A percentile compares a stretch with the other conserved stretches of the same genome.
phyloP scores from a whole-genome alignment of 2,113 vertebrate genomes.

The Phainopepla nitens region DNA sequence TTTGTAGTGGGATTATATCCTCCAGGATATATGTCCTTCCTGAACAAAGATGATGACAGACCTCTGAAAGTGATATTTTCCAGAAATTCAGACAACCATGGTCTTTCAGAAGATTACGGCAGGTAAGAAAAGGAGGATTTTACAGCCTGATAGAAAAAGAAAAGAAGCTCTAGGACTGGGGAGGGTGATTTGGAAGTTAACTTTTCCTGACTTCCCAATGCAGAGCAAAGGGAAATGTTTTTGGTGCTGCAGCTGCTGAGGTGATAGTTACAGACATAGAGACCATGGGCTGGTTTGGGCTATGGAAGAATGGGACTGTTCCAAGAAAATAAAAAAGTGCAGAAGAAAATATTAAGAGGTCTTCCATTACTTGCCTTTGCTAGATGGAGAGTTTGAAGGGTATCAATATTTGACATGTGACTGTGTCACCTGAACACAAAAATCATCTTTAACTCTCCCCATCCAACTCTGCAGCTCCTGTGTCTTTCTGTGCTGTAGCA shows the following conservation, averaged over 20 bases:
- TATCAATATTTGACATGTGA: rapidly evolving
- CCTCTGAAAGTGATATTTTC: not conserved
- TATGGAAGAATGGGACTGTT: not conserved
- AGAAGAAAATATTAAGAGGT: not conserved
- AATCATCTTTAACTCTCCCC: not conserved
- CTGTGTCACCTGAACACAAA: not conserved
- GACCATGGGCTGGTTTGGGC: not conserved
- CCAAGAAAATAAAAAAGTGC: not conserved
- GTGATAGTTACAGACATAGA: not conserved
- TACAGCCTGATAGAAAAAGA: too few species aligned
- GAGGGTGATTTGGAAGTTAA: not conserved
- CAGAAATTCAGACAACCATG: rapidly evolving
- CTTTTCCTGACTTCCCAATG: not conserved
- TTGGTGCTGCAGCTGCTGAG: not conserved
- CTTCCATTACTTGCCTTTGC: not conserved
- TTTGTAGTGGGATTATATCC: not conserved
- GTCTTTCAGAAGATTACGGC: not conserved
- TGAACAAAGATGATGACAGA: not conserved
- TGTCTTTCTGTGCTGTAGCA: not conserved
- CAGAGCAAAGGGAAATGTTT: not conserved
- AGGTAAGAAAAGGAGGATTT: not conserved
- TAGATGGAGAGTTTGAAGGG: not conserved
- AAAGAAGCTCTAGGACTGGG: not conserved
- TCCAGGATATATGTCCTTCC: not conserved
- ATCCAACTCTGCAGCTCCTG: not conserved